Evolutionary conservation across 1,140 invertebrate species (phyloP), one percentile per base, ranked within the genome.

Genomic region (Galendromus occidentalis): DNA sequence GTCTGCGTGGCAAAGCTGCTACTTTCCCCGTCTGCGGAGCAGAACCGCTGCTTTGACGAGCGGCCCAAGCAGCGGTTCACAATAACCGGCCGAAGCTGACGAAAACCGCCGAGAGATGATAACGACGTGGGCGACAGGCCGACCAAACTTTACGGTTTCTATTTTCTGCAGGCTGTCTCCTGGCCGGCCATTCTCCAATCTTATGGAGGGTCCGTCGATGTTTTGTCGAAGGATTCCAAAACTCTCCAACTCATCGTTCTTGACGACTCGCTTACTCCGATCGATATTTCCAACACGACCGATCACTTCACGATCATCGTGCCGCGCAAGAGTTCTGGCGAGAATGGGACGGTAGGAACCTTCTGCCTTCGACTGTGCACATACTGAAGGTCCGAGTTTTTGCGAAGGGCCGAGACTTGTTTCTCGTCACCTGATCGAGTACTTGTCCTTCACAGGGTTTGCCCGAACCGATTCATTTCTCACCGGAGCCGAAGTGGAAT

Each of bases 111-210:
- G 33, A 39, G 9, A 9, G 33, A 39, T 39, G 4, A 39, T 39
- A 39, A 39, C 4, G n/a, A n/a, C n/a, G n/a, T n/a, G n/a, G n/a
- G n/a, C n/a, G n/a, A n/a, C n/a, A n/a, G n/a, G n/a, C n/a, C n/a
- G n/a, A n/a, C n/a, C n/a, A n/a, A n/a, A n/a, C n/a, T n/a, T n/a
- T n/a, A n/a, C 4, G 33, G 33, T 6, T 39, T 39, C 9, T 9
- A 6, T 9, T 39, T 14, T 41, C 39, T 66, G 22, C 64, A 71
- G 69, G 71, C 71, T 30, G 71, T 72, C n/a, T 72, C 71, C 14
- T 72, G 71, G 71, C 71, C 71, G 25, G 67, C 71, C 1, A 72
- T 72, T 45, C 59, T 72, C 2, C 66, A 72, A 64, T 72, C 71
- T 12, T 72, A 67, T 69, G 71, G 71, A 44, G 69, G 71, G 45